phyloP scores from a whole-genome alignment of 2,888 invertebrate genomes.

The Dione vanillae region DNA sequence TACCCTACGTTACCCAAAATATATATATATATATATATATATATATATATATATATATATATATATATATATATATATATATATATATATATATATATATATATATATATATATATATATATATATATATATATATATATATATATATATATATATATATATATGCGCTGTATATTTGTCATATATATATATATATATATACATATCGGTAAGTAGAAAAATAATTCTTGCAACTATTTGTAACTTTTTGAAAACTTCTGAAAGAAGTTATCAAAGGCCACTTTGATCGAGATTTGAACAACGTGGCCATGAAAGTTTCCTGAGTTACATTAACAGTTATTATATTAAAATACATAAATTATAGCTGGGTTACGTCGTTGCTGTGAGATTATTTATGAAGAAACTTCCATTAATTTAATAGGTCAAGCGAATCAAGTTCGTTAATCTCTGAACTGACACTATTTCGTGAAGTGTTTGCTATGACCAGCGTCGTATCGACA shows the following conservation, averaged over 20 bases:
- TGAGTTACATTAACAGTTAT: constrained; percentile 17
- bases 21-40: no score
- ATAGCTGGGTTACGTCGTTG: constrained; percentile 16
- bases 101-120: no score
- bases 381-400: constrained; percentile 25
- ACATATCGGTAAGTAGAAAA: no score
- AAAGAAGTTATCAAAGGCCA: no score
- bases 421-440: constrained; percentile 81
- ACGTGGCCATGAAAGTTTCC: not conserved
- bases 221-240: not conserved
- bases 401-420: constrained; percentile 61
- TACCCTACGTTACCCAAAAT: no score
- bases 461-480: constrained; percentile 75
- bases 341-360: constrained; percentile 4
- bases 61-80: no score
- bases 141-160: no score
- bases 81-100: no score
- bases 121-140: no score
- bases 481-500: constrained; percentile 73
- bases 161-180: no score
- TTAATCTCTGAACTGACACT: constrained; percentile 83
- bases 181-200: no score
- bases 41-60: no score
- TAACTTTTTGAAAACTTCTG: not conserved
- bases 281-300: not conserved